Conservation (phyloP, 2,888 invertebrate genomes). For the Drosophila rellima region DNA sequence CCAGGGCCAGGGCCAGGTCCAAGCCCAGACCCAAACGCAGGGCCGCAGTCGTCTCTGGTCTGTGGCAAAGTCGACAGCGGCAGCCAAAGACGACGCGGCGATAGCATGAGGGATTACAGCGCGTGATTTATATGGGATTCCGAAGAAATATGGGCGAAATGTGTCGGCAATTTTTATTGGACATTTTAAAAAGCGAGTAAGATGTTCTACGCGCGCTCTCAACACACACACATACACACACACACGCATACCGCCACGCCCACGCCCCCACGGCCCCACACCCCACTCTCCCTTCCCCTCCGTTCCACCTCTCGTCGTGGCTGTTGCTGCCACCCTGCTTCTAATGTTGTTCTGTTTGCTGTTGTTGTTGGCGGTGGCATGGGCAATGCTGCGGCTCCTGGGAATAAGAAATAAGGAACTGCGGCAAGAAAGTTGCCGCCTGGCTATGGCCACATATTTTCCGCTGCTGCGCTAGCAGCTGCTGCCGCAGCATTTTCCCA, state of each 20-base stretch:
- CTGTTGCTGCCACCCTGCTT: conserved; percentile 22
- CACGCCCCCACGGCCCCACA: no score
- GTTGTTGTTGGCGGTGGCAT: conserved; percentile 38
- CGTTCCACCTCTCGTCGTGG: no score
- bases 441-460: conserved; percentile 68
- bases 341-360: conserved; percentile 57
- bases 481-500: conserved; percentile 75
- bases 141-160: conserved; percentile 86
- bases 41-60: conserved; percentile 30
- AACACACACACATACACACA: conserved; percentile 19
- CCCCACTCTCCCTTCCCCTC: background rate
- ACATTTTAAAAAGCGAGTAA: conserved; percentile 86
- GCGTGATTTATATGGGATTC: conserved; percentile 86
- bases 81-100: conserved; percentile 81
- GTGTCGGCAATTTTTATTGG: conserved; percentile 87
- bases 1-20: conserved; percentile 7
- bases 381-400: conserved; percentile 67
- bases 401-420: conserved; percentile 81
- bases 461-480: conserved; percentile 61
- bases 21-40: conserved; percentile 2
- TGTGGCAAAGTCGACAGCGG: conserved; percentile 60
- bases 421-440: conserved; percentile 71
- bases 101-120: conserved; percentile 86
- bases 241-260: conserved; percentile 11
- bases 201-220: conserved; percentile 83